Conservation (phyloP, 1,140 invertebrate species). For the Lepidotrigona ventralis region DNA sequence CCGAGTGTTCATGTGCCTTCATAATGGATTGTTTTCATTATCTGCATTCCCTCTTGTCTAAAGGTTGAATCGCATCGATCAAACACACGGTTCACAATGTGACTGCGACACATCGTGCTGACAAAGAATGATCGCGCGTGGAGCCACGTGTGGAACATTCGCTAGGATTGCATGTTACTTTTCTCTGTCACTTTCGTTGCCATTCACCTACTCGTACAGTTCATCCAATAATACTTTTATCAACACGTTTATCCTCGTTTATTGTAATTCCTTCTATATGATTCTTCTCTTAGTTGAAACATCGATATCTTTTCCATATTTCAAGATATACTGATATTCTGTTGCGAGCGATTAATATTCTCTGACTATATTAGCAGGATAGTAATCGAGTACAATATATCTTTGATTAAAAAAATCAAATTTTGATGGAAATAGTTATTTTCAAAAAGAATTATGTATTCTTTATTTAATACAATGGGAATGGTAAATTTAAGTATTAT, state of each 20-base stretch:
- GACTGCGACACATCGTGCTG: constrained; percentile 69
- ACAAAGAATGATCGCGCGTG: constrained; percentile 69
- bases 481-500: too few relatives aligned
- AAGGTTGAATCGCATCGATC: constrained; percentile 65
- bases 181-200: constrained; percentile 34
- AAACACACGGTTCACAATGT: constrained; percentile 58
- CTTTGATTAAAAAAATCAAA: too few relatives aligned
- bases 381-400: too few relatives aligned
- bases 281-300: background rate
- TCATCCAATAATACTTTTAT: constrained; percentile 38
- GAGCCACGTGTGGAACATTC: constrained; percentile 53
- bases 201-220: constrained; percentile 14
- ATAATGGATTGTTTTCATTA: constrained; percentile 71
- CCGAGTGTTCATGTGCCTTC: constrained; percentile 12
- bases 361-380: too few relatives aligned
- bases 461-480: too few relatives aligned
- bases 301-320: too few relatives aligned
- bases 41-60: constrained; percentile 27
- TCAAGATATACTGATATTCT: too few relatives aligned
- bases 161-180: constrained; percentile 33
- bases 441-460: too few relatives aligned
- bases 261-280: background rate
- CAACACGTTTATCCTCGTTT: background rate
- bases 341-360: too few relatives aligned
- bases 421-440: too few relatives aligned